These are phyloP conservation scores for Campoplex capitator DNA, from an alignment of 2,888 invertebrate genomes.

Conservation along the genomic window DNA sequence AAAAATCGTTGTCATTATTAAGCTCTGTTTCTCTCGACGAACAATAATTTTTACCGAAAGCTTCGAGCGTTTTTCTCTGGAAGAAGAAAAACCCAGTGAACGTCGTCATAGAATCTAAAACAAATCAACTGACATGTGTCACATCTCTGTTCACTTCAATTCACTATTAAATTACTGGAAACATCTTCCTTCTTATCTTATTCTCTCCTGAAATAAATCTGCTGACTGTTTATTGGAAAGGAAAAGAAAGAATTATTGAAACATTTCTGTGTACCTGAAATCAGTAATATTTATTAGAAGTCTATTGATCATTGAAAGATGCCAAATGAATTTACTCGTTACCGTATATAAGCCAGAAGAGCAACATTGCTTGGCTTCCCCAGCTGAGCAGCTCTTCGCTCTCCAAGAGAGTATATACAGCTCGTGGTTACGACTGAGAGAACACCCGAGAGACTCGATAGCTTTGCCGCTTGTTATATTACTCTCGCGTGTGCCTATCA, in stretches of 20 bases:
- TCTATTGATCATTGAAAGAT: neutral
- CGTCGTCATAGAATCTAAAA: neutral
- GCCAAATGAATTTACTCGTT: slow-evolving; percentile 22
- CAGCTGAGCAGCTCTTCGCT: slow-evolving; percentile 47
- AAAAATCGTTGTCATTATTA: neutral
- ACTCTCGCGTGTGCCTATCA: slow-evolving; percentile 60
- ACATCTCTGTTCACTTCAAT: neutral
- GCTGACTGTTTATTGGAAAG: neutral
- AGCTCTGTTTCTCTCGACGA: neutral
- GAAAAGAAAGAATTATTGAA: neutral
- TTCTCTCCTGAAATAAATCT: neutral
- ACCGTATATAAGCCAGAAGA: neutral
- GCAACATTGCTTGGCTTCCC: slow-evolving; percentile 44
- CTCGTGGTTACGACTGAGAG: slow-evolving; percentile 48
- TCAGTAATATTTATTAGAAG: neutral
- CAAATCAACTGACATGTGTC: neutral
- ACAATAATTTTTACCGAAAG: neutral
- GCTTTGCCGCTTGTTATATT: slow-evolving; percentile 59
- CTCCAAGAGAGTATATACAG: slow-evolving; percentile 17
- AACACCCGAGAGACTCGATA: slow-evolving; percentile 64
- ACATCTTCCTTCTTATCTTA: neutral
- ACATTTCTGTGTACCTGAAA: neutral
- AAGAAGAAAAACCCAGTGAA: too few relatives aligned
- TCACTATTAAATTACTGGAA: neutral
- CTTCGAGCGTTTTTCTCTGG: neutral